Conservation (phyloP, 2,797 vertebrate species). For the Kryptolebias ocellatus region DNA sequence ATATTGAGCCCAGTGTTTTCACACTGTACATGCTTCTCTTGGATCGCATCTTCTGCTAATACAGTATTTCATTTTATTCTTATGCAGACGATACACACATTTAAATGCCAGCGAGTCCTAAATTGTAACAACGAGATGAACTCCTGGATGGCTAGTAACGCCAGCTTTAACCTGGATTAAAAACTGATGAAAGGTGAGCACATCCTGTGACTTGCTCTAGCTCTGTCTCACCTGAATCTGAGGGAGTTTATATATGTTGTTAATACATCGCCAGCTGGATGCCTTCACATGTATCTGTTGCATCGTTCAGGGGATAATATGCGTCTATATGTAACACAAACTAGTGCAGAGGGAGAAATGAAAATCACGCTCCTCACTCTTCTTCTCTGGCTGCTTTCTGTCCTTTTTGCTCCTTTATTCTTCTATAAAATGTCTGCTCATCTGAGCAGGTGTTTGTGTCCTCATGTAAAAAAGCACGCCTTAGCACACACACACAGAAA, state of each 20-base stretch:
- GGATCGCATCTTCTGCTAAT: too few relatives aligned
- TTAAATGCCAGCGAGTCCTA: too few relatives aligned
- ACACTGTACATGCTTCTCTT: too few relatives aligned
- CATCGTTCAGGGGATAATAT: constrained; percentile 21
- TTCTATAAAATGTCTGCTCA: constrained; percentile 47
- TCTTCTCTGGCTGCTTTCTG: constrained; percentile 15
- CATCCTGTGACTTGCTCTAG: background rate
- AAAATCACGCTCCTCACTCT: constrained; percentile 18
- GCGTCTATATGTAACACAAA: constrained; percentile 16
- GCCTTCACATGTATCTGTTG: background rate
- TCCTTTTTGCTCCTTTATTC: constrained; percentile 22
- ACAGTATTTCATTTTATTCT: too few relatives aligned
- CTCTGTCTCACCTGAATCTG: background rate
- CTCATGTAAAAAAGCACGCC: constrained; percentile 41
- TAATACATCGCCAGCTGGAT: background rate
- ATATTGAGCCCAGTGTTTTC: too few relatives aligned
- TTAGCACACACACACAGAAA: constrained; percentile 50
- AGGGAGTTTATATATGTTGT: constrained; percentile 1
- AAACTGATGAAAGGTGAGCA: background rate
- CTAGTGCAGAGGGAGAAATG: constrained; percentile 10
- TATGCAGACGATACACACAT: too few relatives aligned
- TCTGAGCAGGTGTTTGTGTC: constrained; percentile 57
- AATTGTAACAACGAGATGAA: too few relatives aligned
- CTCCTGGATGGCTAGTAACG: too few relatives aligned
- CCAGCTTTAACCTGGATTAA: background rate